phyloP scores from a whole-genome alignment of 2,888 invertebrate species.

The Leptinotarsa haldemani region DNA sequence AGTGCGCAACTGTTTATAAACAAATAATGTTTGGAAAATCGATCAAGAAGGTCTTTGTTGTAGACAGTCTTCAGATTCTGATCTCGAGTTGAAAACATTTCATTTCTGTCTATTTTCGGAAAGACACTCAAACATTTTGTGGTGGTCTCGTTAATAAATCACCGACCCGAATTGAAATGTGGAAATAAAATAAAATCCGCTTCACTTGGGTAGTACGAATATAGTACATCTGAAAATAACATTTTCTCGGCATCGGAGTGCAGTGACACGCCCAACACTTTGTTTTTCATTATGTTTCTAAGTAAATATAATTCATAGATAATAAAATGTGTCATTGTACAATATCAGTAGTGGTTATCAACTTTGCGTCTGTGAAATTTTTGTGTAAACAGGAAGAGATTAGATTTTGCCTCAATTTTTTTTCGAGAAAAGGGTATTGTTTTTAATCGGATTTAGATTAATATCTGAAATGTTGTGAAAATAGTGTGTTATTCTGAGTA shows the following conservation, averaged over 20 bases:
- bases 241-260: background rate
- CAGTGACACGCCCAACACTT: conserved; percentile 4
- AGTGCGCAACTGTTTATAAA: background rate
- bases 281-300: background rate
- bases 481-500: too few species aligned
- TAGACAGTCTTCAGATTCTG: background rate
- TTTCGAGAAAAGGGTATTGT: too few species aligned
- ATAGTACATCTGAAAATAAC: conserved; percentile 14
- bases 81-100: background rate
- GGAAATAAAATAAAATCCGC: conserved; percentile 12
- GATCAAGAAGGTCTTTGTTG: conserved; percentile 3
- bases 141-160: conserved; percentile 12
- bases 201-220: background rate
- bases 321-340: background rate
- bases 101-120: conserved; percentile 10
- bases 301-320: conserved; percentile 4
- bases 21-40: background rate
- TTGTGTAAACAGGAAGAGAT: background rate
- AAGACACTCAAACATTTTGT: conserved; percentile 2
- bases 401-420: background rate
- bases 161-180: conserved; percentile 13
- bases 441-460: too few species aligned
- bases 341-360: background rate
- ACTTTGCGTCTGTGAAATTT: background rate
- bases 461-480: too few species aligned